Conservation (phyloP, 2,113 vertebrate species). For the Pollimyrus isidori region DNA sequence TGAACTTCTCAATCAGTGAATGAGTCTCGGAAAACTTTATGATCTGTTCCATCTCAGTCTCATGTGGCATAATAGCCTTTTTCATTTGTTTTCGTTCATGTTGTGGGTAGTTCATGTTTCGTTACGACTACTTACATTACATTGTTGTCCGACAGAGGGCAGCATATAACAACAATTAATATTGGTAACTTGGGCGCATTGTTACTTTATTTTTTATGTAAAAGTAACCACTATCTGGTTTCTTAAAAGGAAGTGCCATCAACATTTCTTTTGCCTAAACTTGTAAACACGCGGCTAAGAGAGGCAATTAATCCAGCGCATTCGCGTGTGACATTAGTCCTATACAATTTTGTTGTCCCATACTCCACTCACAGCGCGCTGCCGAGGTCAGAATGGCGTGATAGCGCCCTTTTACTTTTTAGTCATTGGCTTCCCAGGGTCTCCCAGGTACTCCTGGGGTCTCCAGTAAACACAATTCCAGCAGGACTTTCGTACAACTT, state of each 20-base stretch:
- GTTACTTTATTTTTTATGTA: not conserved
- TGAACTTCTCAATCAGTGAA: not conserved
- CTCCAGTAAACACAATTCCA: conserved; percentile 6
- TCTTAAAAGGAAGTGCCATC: conserved; percentile 1
- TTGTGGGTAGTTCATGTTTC: too few species aligned
- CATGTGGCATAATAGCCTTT: not conserved
- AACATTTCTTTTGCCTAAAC: not conserved
- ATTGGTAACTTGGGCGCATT: not conserved
- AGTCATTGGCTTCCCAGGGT: not conserved
- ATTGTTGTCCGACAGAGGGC: conserved; percentile 37
- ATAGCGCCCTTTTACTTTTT: not conserved
- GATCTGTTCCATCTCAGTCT: not conserved
- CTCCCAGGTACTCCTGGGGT: not conserved
- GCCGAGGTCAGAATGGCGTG: not conserved
- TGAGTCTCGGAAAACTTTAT: not conserved
- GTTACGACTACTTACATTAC: not conserved
- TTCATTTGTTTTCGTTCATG: not conserved
- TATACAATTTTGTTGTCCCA: not conserved
- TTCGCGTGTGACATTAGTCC: not conserved
- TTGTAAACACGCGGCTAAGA: not conserved
- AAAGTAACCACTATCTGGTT: not conserved
- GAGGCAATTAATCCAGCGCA: not conserved
- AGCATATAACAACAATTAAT: conserved; percentile 26
- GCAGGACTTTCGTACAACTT: not conserved
- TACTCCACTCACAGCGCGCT: not conserved